Conservation (phyloP, 2,113 vertebrate genomes). For the Drymodes brunneopygia region DNA sequence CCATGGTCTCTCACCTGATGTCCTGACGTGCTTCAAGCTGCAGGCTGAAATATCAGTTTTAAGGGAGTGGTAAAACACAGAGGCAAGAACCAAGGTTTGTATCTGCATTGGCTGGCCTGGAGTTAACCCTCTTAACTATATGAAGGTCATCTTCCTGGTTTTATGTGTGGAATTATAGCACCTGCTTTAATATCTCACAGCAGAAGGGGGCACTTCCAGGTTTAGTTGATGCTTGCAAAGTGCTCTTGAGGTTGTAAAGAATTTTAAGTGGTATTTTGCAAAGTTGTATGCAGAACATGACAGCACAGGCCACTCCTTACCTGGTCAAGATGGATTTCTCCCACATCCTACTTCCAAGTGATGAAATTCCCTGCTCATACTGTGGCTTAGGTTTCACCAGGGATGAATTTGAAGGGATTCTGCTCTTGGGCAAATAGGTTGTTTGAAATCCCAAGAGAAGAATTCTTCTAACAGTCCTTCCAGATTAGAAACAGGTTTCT, state of each 20-base stretch:
- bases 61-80: not conserved
- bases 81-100: not conserved
- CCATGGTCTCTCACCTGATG: not conserved
- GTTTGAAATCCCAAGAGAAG: not conserved
- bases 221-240: not conserved
- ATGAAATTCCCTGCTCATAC: not conserved
- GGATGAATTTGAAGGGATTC: not conserved
- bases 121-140: not conserved
- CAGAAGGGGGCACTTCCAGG: not conserved
- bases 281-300: not conserved
- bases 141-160: not conserved
- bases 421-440: not conserved
- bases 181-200: not conserved
- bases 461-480: not conserved
- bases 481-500: not conserved
- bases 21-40: not conserved
- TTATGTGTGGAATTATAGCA: not conserved
- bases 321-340: not conserved
- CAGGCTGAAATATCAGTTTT: not conserved
- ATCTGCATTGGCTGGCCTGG: not conserved
- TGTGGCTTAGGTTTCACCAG: not conserved
- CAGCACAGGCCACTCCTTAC: not conserved
- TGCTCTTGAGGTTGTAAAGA: not conserved
- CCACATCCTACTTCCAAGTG: not conserved
- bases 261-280: not conserved